Evolutionary conservation across 2,797 vertebrate genomes (phyloP), one percentile per base, ranked within the genome.

Genomic region (Loriculus beryllinus): DNA sequence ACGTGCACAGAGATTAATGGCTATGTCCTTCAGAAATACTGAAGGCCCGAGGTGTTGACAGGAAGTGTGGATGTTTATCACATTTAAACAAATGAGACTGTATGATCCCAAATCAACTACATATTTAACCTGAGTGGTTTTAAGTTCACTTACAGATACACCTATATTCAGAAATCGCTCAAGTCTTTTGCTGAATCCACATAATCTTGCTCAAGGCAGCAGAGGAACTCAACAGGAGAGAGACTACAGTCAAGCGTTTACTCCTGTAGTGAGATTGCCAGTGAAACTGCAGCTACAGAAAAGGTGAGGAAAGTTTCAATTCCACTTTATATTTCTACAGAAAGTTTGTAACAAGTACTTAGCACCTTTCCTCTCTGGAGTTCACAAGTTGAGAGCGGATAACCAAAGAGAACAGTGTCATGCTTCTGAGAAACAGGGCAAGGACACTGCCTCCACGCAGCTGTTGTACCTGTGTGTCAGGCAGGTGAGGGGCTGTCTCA

Each of bases 301-400:
- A 79, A 59, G 0, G 7, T 5, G 18, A 25, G 59, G 37, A 65
- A 92, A 17, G 60, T 21, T 75, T 52, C 33, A 84, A 28, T 22
- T 64, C 37, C 49, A 51, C n/a, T 45, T 40, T 37, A 33, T 33
- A 63, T 48, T 83, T 26, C 47, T 2, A 29, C 13, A 45, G 7
- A 21, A 81, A 62, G 4, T 22, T 28, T 42, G 26, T 26, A 76
- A 56, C 43, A 76, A 51, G 16, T 9, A 70, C 3, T 43, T 7
- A 76, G 45, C 43, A 33, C 29, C 33, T 45, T 31, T 74, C 15
- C 60, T 51, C 19, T 28, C 63, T 22, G 19, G 5, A 5, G 42
- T 4, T 75, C 13, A 25, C 8, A 60, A 14, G 28, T 0, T 12
- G 37, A 68, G 62, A 51, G 19, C 1, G 0, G 5, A 18, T 6